phyloP scores from a whole-genome alignment of 2,888 invertebrate genomes.

The Drymonia ruficornis region DNA sequence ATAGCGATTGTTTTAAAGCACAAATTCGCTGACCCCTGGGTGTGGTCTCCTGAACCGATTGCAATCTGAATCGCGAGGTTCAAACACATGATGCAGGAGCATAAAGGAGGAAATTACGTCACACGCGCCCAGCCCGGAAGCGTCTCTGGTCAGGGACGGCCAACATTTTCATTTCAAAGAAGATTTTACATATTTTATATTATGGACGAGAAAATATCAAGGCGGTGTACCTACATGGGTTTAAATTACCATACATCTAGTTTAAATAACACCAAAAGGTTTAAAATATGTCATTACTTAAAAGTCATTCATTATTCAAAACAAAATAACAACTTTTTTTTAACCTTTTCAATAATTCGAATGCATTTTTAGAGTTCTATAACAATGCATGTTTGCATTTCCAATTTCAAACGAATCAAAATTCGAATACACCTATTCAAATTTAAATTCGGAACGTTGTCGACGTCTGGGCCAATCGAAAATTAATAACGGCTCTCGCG shows the following conservation, averaged over 20 bases:
- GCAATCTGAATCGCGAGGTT: neutral
- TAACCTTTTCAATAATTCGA: neutral
- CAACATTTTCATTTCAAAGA: slow-evolving; percentile 36
- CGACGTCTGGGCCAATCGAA: slow-evolving; percentile 63
- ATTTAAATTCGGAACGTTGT: slow-evolving; percentile 47
- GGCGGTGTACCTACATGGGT: no score
- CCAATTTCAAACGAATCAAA: slow-evolving; percentile 28
- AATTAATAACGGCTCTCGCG: slow-evolving; percentile 67
- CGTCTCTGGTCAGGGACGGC: slow-evolving; percentile 34
- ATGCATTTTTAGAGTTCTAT: neutral
- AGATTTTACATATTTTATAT: neutral
- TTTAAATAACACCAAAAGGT: no score
- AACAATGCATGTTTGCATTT: slow-evolving; percentile 1
- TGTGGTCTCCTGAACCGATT: neutral
- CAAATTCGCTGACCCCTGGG: no score
- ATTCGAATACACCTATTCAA: slow-evolving; percentile 34
- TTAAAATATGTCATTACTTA: no score
- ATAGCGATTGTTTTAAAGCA: no score
- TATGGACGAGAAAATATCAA: no score
- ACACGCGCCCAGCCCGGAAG: slow-evolving; percentile 51
- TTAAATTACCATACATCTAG: no score
- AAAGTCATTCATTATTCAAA: no score
- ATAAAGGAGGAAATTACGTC: slow-evolving; percentile 58
- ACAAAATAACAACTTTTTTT: neutral
- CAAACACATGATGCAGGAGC: slow-evolving; percentile 24